Base-by-base conservation (phyloP, 92 coral and sea anemone species). In the Siderastrea siderea region DNA sequence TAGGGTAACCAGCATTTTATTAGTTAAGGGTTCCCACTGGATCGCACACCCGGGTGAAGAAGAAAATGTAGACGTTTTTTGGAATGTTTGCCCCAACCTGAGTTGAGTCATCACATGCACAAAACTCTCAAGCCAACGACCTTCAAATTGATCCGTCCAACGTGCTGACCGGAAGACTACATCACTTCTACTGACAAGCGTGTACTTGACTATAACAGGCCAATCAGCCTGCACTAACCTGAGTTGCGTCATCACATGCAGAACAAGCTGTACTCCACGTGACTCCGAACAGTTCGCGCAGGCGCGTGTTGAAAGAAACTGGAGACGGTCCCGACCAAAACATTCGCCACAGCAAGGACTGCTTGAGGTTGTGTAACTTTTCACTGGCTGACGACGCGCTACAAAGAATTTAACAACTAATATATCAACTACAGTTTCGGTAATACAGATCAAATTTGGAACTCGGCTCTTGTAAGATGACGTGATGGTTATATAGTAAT, bases 251-350 rank as follows among this genome's bases (percentile, higher is more conserved):
- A 26, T 77, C 90, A 16, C 81, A 70, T 16, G 93, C 83, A 47
- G 64, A 71, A 65, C 50, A 59, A 38, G 90, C 88, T 13, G 94
- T 79, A 57, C 68, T 88, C 96, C 98, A 95, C 43, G 81, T 79
- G 45, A 91, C 52, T 75, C 85, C 78, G 19, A 95, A 79, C 54
- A 95, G 91, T 69, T 89, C 90, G n/a, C 98, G 87, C 50, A 93
- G 81, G 72, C 81, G 79, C 59, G 90, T 70, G 75, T 95, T 93
- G 49, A 89, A 66, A 8, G 90, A 80, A 15, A 90, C 71, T 45
- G 74, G 80, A 11, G 73, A 61, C 2, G 89, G 85, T 58, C 78
- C 79, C 13, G 93, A 85, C 98, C 98, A 95, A 53, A 95, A 72
- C 78, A 91, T 75, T 26, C 53, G 67, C 92, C 92, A 93, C 74